phyloP scores from a whole-genome alignment of 2,888 invertebrate species.

The Habroteleia sp. region DNA sequence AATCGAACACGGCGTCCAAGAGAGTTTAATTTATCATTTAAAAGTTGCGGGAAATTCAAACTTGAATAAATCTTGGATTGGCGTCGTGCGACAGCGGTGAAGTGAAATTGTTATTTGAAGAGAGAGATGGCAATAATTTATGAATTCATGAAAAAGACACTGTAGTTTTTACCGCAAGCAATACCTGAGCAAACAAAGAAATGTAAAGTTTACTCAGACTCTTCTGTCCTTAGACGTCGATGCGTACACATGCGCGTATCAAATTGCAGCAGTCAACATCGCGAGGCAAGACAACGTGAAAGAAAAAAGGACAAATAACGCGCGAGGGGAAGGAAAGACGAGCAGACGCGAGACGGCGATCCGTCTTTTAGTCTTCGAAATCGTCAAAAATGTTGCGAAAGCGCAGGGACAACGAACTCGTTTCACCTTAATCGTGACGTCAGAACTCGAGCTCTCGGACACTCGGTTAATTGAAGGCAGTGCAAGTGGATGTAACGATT shows the following conservation, averaged over 20 bases:
- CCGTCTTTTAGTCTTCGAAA: slow-evolving; percentile 50
- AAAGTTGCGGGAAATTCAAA: slow-evolving; percentile 1
- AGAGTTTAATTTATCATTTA: too few species aligned
- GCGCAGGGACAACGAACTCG: slow-evolving; percentile 68
- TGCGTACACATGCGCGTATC: slow-evolving; percentile 62
- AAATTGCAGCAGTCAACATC: slow-evolving; percentile 61
- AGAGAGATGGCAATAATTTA: slow-evolving; percentile 29
- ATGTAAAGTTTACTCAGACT: slow-evolving; percentile 68
- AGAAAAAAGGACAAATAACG: slow-evolving; percentile 15
- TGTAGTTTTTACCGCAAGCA: slow-evolving; percentile 53
- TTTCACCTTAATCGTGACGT: slow-evolving; percentile 68
- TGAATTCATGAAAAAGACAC: slow-evolving; percentile 36
- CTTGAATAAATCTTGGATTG: not conserved
- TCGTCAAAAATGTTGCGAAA: slow-evolving; percentile 63
- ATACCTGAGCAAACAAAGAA: slow-evolving; percentile 68
- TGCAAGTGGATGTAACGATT: slow-evolving; percentile 68
- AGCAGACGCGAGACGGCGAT: slow-evolving; percentile 20
- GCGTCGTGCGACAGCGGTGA: not conserved
- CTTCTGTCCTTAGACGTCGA: slow-evolving; percentile 62
- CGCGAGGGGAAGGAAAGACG: not conserved
- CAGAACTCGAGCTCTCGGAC: slow-evolving; percentile 66
- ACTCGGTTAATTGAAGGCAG: slow-evolving; percentile 68
- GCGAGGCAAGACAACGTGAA: slow-evolving; percentile 37
- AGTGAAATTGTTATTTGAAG: slow-evolving; percentile 22
- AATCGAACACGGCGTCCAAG: too few species aligned